Percentiles rank a stretch among this genome's conserved stretches.
Evolutionary conservation across 2,797 vertebrate species (phyloP).

Genomic region (Gila robusta): DNA sequence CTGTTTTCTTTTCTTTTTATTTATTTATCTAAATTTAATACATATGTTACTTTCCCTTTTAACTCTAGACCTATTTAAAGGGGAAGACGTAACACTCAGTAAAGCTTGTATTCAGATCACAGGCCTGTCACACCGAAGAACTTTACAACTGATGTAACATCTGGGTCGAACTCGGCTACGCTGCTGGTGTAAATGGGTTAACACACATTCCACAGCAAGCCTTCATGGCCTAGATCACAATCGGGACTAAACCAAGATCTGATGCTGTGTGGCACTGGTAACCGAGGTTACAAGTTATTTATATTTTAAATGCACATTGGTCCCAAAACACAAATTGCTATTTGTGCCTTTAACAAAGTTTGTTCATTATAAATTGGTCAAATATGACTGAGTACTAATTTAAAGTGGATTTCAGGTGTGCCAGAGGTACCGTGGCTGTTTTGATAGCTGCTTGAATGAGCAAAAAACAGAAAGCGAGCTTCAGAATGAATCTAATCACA

Average conservation of each 20-base stretch:
- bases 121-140: slow-evolving; percentile 8
- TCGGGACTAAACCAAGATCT: slow-evolving; percentile 15
- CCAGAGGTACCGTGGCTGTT: background rate
- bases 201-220: slow-evolving; percentile 24
- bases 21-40: no score
- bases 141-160: slow-evolving; percentile 41
- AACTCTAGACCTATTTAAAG: no score
- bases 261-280: background rate
- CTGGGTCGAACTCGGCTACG: slow-evolving; percentile 27
- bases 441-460: background rate
- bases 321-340: background rate
- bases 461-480: background rate
- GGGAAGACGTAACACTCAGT: background rate
- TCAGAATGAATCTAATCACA: background rate
- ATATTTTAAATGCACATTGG: background rate
- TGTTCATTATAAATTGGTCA: background rate
- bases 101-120: slow-evolving; percentile 16
- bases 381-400: background rate
- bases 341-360: background rate
- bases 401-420: background rate
- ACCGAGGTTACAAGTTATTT: background rate
- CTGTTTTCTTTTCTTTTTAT: no score
- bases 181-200: slow-evolving; percentile 49
- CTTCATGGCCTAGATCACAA: slow-evolving; percentile 43
- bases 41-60: no score